These are phyloP conservation scores for Zophobas atratus DNA, from an alignment of 1,140 invertebrate genomes.

Conservation along the genomic window DNA sequence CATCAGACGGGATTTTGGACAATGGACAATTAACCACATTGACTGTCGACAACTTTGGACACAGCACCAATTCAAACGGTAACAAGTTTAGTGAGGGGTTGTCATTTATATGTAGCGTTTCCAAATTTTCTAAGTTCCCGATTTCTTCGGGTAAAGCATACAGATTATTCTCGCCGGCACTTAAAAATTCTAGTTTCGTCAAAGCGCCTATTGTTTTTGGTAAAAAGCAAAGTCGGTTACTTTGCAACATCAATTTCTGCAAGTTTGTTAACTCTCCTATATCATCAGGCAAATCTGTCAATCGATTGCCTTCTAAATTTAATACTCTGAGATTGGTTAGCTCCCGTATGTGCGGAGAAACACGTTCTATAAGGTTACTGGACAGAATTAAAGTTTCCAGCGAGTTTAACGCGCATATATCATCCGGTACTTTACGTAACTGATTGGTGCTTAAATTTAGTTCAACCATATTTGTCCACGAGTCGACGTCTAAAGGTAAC, in stretches of 20 bases:
- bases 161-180: conserved; percentile 98
- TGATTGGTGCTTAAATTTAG: conserved; percentile 98
- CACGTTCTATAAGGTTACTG: conserved; percentile 92
- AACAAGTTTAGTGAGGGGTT: conserved; percentile 96
- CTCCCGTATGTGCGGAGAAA: conserved; percentile 91
- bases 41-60: conserved; percentile 98
- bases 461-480: conserved; percentile 97
- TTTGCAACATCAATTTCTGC: conserved; percentile 93
- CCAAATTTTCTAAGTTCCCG: conserved; percentile 96
- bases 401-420: conserved; percentile 96
- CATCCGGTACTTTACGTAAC: conserved; percentile 94
- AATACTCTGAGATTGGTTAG: conserved; percentile 93
- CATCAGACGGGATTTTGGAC: conserved; percentile 96
- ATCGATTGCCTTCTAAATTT: conserved; percentile 97
- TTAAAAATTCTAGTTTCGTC: conserved; percentile 92
- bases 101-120: conserved; percentile 98
- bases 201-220: conserved; percentile 96
- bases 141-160: conserved; percentile 97
- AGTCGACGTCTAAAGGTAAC: conserved; percentile 94
- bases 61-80: conserved; percentile 97
- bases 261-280: conserved; percentile 92
- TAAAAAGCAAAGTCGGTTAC: conserved; percentile 92
- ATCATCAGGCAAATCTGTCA: conserved; percentile 95
- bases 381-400: conserved; percentile 97
- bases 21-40: conserved; percentile 99